A percentile compares a stretch with the other conserved stretches of the same genome.
Evolutionary conservation across 2,113 vertebrate species (phyloP).

Genomic region (Dunckerocampus dactyliophorus): DNA sequence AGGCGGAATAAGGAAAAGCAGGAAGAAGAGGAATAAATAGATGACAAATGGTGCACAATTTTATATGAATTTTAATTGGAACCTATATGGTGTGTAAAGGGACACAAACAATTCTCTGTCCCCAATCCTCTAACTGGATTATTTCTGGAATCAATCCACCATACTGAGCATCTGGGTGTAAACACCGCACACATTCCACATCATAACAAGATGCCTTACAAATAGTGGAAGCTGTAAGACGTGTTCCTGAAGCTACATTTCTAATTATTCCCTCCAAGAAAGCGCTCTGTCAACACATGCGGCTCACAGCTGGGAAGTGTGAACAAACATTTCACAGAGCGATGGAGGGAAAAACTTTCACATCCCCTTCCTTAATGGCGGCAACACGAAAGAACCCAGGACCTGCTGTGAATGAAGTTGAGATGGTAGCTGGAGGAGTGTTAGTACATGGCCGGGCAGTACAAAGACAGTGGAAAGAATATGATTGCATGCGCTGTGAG

Average conservation of each 20-base stretch:
- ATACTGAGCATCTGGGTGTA: background rate
- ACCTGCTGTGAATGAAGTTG: background rate
- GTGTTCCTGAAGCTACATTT: background rate
- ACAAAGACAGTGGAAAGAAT: too few relatives aligned
- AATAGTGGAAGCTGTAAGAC: background rate
- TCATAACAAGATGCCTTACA: background rate
- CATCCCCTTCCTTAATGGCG: background rate
- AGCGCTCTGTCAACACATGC: background rate
- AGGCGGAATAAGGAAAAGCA: too few relatives aligned
- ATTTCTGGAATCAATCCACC: background rate
- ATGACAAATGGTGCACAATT: too few relatives aligned
- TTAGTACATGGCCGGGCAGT: too few relatives aligned
- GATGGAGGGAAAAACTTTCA: slow-evolving; percentile 2
- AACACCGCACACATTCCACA: background rate
- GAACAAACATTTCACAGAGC: background rate
- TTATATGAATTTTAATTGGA: too few relatives aligned
- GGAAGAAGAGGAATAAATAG: too few relatives aligned
- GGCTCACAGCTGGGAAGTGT: slow-evolving; percentile 2
- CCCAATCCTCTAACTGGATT: background rate
- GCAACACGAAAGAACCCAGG: background rate
- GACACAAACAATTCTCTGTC: background rate
- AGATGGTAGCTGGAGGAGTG: too few relatives aligned
- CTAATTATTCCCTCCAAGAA: slow-evolving; percentile 2
- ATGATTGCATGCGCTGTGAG: background rate
- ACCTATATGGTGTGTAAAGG: slow-evolving; percentile 3